Conservation (phyloP, 2,888 invertebrate genomes). For the Autographa gamma region DNA sequence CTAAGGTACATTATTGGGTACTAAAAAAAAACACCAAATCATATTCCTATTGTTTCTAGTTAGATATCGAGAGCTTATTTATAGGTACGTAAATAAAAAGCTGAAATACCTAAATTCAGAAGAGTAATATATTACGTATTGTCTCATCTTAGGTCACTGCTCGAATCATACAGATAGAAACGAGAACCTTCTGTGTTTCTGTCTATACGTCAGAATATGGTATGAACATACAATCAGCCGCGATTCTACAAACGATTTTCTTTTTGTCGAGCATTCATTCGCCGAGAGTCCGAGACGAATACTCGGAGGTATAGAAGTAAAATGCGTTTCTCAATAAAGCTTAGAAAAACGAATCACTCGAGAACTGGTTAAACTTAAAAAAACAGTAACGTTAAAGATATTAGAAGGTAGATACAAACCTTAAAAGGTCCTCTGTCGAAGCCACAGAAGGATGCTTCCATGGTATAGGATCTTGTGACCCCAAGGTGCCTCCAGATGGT, state of each 20-base stretch:
- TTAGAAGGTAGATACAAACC: constrained; percentile 72
- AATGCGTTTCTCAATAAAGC: neutral
- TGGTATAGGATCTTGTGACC: constrained; percentile 93
- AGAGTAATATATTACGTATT: neutral
- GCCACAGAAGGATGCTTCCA: constrained; percentile 96
- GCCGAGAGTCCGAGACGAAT: neutral
- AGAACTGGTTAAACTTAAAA: neutral
- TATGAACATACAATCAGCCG: neutral
- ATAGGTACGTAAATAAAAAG: too few relatives aligned
- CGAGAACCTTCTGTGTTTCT: neutral
- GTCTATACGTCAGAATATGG: neutral
- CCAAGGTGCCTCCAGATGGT: constrained; percentile 96
- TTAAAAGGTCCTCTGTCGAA: constrained; percentile 93
- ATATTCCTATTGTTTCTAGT: too few relatives aligned
- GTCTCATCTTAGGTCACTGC: neutral
- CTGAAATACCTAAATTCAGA: too few relatives aligned
- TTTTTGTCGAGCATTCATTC: neutral
- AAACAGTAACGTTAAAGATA: neutral
- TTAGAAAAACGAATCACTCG: neutral
- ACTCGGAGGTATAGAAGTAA: neutral
- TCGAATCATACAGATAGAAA: neutral
- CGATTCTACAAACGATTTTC: neutral
- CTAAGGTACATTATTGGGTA: too few relatives aligned
- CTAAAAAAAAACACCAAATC: too few relatives aligned
- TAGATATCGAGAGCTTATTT: too few relatives aligned